Percentiles rank a stretch among this genome's conserved stretches.
These are phyloP conservation scores for human DNA, from an alignment of 2,113 vertebrate species.

Conservation along the genomic window GRCh38 chr1:239827001-239827500, in stretches of 20 bases:
- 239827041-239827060: conserved; percentile 41
- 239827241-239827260: accelerated
- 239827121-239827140: not conserved
- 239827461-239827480: not conserved
- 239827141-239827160: not conserved
- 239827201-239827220: not conserved
- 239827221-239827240: not conserved
- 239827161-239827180: not conserved
- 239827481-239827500: not conserved
- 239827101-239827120: not conserved
- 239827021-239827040: not conserved
- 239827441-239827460: not conserved
- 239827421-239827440: not conserved
- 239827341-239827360: not conserved
- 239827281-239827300: not conserved
- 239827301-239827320: not conserved
- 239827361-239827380: not conserved
- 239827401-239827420: not conserved
- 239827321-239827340: not conserved
- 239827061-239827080: not conserved
- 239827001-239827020: conserved; percentile 24
- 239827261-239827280: not conserved
- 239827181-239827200: not conserved
- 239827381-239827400: not conserved
- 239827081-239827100: not conserved